Conservation (phyloP, 1,140 invertebrate genomes). For the Leptinotarsa texana region DNA sequence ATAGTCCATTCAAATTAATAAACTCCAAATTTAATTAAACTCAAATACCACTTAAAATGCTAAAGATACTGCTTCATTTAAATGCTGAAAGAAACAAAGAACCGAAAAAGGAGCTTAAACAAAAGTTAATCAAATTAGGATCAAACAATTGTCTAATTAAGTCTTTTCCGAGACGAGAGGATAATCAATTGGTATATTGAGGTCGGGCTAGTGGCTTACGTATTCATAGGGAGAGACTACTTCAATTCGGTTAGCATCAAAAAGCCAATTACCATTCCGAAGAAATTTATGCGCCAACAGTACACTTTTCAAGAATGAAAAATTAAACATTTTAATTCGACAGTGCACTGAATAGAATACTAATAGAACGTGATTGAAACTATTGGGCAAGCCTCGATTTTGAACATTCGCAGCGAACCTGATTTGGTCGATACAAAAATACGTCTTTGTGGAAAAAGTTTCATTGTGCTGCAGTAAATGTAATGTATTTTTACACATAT, state of each 20-base stretch:
- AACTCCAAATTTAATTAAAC: slow-evolving; percentile 24
- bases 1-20: slow-evolving; percentile 21
- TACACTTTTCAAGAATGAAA: background rate
- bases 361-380: background rate
- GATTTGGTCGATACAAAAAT: too few relatives aligned
- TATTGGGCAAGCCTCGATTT: too few relatives aligned
- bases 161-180: background rate
- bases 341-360: background rate
- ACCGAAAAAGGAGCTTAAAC: slow-evolving; percentile 34
- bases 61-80: slow-evolving; percentile 39
- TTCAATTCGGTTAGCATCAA: slow-evolving; percentile 31
- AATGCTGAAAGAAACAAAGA: slow-evolving; percentile 35
- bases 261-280: slow-evolving; percentile 36
- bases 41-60: slow-evolving; percentile 35
- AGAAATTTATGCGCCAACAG: slow-evolving; percentile 5
- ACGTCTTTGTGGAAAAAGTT: too few relatives aligned
- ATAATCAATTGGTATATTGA: slow-evolving; percentile 38
- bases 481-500: too few relatives aligned
- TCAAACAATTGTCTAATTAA: slow-evolving; percentile 46
- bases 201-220: slow-evolving; percentile 15
- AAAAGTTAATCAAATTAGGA: slow-evolving; percentile 44
- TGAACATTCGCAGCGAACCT: too few relatives aligned
- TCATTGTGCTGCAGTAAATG: too few relatives aligned
- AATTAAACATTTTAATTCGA: slow-evolving; percentile 3
- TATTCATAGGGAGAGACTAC: slow-evolving; percentile 26